Base-by-base conservation (phyloP, 30 jellyfish, hydroid and myxozoan species). In the Pelagia noctiluca region DNA sequence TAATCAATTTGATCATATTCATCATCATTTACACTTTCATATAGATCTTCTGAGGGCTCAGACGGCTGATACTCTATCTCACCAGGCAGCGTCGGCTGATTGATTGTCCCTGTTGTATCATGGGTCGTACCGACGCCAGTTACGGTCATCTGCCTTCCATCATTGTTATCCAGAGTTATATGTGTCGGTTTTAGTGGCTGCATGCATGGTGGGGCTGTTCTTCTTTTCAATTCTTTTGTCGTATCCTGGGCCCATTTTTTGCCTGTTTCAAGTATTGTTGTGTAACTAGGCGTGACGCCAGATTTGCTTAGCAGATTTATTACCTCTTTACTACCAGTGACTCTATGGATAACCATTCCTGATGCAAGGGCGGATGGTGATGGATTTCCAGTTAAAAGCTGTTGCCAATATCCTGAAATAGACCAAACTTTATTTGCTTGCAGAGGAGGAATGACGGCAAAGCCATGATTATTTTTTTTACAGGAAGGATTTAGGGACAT, bases 1-100 rank as follows among this genome's bases (percentile, higher is more conserved):
- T 60, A 60, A 60, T n/a, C 8, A 60, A 60, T n/a, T 60, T n/a
- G n/a, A n/a, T n/a, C n/a, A n/a, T 60, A 8, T n/a, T 42, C 57
- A 8, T 8, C 8, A 42, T 42, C 16, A 5, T 16, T 42, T 5
- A 42, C 57, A 42, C 12, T 16, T 5, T 16, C 16, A 5, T 8
- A 16, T 16, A 5, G 57, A 5, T 42, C 57, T 42, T 42, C 57
- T 42, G 16, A 42, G 57, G 57, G 57, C 8, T 42, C 8, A 42
- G 16, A 42, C 8, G 57, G 57, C 16, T 8, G 57, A 42, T 42
- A 16, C 12, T 42, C 12, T 42, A 5, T 16, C 16, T 42, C 57
- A 42, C 57, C 57, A 42, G 57, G 57, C 57, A 42, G 57, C 16
- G 57, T 42, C 16, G 8, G 57, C 16, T 42, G 57, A 16, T 42